These are phyloP conservation scores for Periphyllus acericola DNA, from an alignment of 2,888 invertebrate genomes.

Conservation along the genomic window DNA sequence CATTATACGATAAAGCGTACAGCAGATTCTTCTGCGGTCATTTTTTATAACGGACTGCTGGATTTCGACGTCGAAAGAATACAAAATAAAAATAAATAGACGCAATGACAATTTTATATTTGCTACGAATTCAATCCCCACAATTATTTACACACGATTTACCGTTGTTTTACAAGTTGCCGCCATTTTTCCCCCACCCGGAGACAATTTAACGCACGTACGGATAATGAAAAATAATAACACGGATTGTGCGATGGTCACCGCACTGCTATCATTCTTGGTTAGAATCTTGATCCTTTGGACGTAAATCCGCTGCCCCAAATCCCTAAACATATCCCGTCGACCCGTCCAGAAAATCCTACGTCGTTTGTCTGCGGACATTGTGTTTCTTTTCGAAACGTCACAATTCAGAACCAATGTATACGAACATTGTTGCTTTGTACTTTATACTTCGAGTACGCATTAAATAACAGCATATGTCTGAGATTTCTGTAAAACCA, in stretches of 20 bases:
- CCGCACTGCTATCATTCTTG: conserved; percentile 48
- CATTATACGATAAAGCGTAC: too few species aligned
- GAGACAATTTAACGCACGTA: conserved; percentile 23
- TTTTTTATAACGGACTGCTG: too few species aligned
- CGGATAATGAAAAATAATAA: conserved; percentile 59
- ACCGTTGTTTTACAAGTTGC: conserved; percentile 1
- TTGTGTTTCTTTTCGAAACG: conserved; percentile 21
- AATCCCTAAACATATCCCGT: conserved; percentile 43
- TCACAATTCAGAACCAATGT: conserved; percentile 5
- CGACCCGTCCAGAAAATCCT: conserved; percentile 43
- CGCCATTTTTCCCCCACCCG: not conserved
- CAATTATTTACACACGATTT: conserved; percentile 6
- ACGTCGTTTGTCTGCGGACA: conserved; percentile 50
- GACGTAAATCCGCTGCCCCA: conserved; percentile 44
- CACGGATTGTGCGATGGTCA: conserved; percentile 39
- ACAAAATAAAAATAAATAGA: not conserved
- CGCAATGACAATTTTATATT: not conserved
- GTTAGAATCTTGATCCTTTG: conserved; percentile 55
- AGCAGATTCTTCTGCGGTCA: too few species aligned
- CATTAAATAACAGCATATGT: too few species aligned
- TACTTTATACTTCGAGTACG: not conserved
- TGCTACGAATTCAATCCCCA: not conserved
- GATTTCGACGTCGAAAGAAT: not conserved
- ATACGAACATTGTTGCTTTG: not conserved
- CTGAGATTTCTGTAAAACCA: too few species aligned